A percentile compares a stretch with the other conserved stretches of the same genome.
Evolutionary conservation across 2,797 vertebrate genomes (phyloP).

Genomic region (Micrastur ruficollis): DNA sequence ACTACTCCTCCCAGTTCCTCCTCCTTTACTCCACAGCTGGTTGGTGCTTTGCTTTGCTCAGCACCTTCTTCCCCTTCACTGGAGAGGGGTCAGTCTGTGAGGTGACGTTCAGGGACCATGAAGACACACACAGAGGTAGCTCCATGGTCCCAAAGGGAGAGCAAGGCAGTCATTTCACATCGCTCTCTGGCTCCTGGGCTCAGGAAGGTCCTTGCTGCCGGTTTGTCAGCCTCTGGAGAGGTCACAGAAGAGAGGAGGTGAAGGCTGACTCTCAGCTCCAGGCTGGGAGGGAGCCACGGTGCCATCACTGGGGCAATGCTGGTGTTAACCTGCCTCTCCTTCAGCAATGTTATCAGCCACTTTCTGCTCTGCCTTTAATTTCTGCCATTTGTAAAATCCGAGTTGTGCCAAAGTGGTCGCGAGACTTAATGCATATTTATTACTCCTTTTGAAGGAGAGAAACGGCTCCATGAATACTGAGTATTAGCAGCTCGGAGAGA

Average conservation of each 20-base stretch:
- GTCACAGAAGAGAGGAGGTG: neutral
- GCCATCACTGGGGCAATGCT: rapidly evolving
- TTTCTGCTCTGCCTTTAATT: neutral
- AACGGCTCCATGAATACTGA: neutral
- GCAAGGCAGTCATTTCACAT: neutral
- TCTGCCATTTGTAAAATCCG: neutral
- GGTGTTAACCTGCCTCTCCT: neutral
- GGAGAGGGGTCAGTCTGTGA: neutral
- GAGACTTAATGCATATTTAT: neutral
- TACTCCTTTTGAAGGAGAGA: neutral
- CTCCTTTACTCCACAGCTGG: neutral
- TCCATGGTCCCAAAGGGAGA: neutral
- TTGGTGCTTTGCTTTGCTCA: neutral
- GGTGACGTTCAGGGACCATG: neutral
- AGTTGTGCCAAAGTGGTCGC: neutral
- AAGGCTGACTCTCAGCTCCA: neutral
- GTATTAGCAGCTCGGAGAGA: neutral
- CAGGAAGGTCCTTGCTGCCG: neutral
- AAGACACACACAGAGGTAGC: neutral
- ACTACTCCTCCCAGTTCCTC: neutral
- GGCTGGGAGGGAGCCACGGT: rapidly evolving
- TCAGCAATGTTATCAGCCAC: neutral
- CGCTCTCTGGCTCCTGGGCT: neutral
- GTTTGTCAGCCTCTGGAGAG: neutral
- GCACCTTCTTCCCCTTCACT: neutral